Evolutionary conservation across 2,888 invertebrate species (phyloP).

Genomic region (Diaphora mendica): DNA sequence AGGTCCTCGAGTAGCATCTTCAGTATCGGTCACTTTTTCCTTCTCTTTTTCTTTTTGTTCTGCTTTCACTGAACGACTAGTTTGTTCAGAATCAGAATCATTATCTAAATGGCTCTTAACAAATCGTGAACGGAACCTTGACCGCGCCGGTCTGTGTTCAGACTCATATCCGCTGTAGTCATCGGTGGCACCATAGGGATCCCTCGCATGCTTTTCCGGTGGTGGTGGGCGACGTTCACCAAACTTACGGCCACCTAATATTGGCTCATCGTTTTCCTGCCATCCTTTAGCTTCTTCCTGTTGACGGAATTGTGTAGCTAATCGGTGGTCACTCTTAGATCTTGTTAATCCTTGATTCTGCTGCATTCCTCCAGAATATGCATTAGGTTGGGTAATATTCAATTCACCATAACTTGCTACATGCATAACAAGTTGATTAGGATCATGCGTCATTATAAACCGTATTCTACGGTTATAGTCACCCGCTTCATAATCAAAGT

Average conservation of each 20-base stretch:
- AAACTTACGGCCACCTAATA: slow-evolving; percentile 91
- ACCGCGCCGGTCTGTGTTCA: slow-evolving; percentile 86
- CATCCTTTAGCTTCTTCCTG: slow-evolving; percentile 91
- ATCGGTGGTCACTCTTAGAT: slow-evolving; percentile 96
- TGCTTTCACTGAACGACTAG: slow-evolving; percentile 88
- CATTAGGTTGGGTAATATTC: slow-evolving; percentile 90
- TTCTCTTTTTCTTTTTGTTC: slow-evolving; percentile 88
- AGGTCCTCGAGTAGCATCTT: slow-evolving; percentile 94
- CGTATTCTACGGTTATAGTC: slow-evolving; percentile 95
- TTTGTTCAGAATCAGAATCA: slow-evolving; percentile 91
- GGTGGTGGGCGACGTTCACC: slow-evolving; percentile 89
- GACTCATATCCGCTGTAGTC: slow-evolving; percentile 91
- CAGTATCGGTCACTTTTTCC: slow-evolving; percentile 93
- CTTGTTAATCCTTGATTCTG: slow-evolving; percentile 93
- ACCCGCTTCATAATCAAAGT: slow-evolving; percentile 97
- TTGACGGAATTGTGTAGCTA: slow-evolving; percentile 95
- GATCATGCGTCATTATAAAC: slow-evolving; percentile 96
- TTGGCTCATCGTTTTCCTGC: slow-evolving; percentile 89
- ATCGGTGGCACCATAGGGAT: slow-evolving; percentile 85
- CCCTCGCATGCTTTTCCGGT: slow-evolving; percentile 83
- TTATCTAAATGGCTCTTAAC: slow-evolving; percentile 90
- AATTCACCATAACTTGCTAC: slow-evolving; percentile 96
- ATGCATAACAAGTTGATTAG: slow-evolving; percentile 95
- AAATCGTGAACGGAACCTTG: slow-evolving; percentile 90
- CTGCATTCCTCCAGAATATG: slow-evolving; percentile 87